Evolutionary conservation across 2,888 invertebrate species (phyloP), one percentile per base, ranked within the genome.

Genomic region (Fabriciana adippe): DNA sequence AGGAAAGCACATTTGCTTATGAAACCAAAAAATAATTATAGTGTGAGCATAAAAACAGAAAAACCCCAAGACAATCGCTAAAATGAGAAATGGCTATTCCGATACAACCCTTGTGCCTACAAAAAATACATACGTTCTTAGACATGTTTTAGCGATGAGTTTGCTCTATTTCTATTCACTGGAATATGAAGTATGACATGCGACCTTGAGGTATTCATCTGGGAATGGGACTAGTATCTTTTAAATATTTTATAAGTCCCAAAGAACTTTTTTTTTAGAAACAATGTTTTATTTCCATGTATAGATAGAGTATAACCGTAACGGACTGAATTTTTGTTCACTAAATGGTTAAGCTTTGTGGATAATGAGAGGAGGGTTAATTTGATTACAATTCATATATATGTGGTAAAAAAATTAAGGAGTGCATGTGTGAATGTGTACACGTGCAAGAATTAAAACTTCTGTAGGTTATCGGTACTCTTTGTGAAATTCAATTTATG

Each of bases 181-280:
- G n/a, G 47, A 2, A 47, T 59, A 57, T 57, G 57, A 57, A 57
- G 47, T 47, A 26, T 48, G 47, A 48, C 59, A 26, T 2, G 48
- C 13, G 15, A 48, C 59, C 59, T 59, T 59, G 59, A 59, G 8
- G 59, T 59, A 59, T 59, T 59, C 59, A 59, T 59, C 26, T n/a
- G 26, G 48, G 59, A 59, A 59, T 59, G 59, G 47, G 13, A 5
- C 15, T 47, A 18, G 21, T 57, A 26, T 47, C 59, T 48, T 47
- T n/a, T 59, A 48, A 59, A 59, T 59, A 59, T 59, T 48, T 59
- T 26, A 59, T 48, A 47, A n/a, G 0, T 3, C 4, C n/a, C 26
- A 21, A 59, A 59, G 48, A 59, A 26, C 15, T 47, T 57, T 57
- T 51, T 14, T 50, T 51, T 48, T 47, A 0, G 13, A 41, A 41